A percentile compares a stretch with the other conserved stretches of the same genome.
Conservation (phyloP, 2,888 invertebrate genomes). For the Hipparchia sbordonii region DNA sequence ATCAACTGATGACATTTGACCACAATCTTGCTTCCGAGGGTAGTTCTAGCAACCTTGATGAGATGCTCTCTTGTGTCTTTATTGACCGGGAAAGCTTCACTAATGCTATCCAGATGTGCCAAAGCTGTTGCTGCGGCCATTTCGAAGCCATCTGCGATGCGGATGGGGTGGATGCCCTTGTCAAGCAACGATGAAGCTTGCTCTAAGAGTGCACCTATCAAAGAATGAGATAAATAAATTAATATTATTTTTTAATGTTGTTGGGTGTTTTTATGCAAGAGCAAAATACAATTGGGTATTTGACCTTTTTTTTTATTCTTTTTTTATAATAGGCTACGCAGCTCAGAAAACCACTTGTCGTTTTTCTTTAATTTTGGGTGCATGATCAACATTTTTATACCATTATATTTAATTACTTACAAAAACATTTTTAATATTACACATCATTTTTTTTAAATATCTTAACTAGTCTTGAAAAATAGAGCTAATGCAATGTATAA, state of each 20-base stretch:
- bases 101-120: constrained; percentile 92
- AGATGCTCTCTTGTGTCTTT: constrained; percentile 92
- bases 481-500: no score
- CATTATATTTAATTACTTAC: no score
- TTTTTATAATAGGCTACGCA: no score
- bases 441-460: no score
- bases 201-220: constrained; percentile 93
- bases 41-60: constrained; percentile 98
- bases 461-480: no score
- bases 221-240: background rate
- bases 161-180: constrained; percentile 98
- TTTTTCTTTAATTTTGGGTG: no score
- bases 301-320: no score
- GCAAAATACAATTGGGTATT: no score
- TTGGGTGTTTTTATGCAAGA: background rate
- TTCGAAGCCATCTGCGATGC: constrained; percentile 99
- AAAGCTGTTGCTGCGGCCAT: constrained; percentile 95
- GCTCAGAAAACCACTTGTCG: no score
- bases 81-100: constrained; percentile 94
- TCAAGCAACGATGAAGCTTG: constrained; percentile 96
- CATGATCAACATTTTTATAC: no score
- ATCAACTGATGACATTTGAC: constrained; percentile 98
- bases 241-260: background rate
- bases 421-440: no score
- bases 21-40: constrained; percentile 98